Base-by-base conservation (phyloP, 2,888 invertebrate species). In the Dynastes grantii region DNA sequence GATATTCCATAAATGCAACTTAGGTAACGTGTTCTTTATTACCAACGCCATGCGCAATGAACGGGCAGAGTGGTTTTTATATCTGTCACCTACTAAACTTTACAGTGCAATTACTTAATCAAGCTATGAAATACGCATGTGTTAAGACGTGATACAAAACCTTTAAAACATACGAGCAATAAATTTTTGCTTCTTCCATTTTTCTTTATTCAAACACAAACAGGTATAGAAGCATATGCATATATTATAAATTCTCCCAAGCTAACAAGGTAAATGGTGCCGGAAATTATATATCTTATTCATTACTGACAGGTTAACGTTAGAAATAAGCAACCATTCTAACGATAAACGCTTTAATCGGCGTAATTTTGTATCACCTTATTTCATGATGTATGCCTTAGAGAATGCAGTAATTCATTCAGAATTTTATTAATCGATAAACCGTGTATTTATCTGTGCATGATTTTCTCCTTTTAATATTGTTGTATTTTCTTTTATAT, bases 231-330 rank as follows among this genome's bases (percentile, higher is more conserved):
- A n/a, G 22, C 22, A 55, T 16, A 29, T 1, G 11, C 27, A 13
- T 51, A 11, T 51, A 9, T 13, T 22, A 49, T 45, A 67, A 67
- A 67, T 67, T 67, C 2, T 27, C 22, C 9, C 27, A 27, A 27
- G 51, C 68, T 29, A 49, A 49, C 51, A 51, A 27, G 8, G 5
- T 27, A 13, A 9, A 13, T 27, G 11, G 11, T 51, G 8, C 51
- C 68, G 68, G 51, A 68, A 68, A 51, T 51, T 51, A 68, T 68
- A 11, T 68, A 51, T 68, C 68, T 51, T 51, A 68, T 51, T 68
- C 51, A n/a, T 22, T 32, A 63, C 9, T 32, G 63, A 63, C 32
- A 61, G 61, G 27, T 29, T 61, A 61, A 27, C 6, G 53, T 3
- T 53, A 53, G 53, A 53, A 27, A 27, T 61, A 22, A 16, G 11